Conservation (phyloP, 2,113 vertebrate genomes). For the Helogale parvula region DNA sequence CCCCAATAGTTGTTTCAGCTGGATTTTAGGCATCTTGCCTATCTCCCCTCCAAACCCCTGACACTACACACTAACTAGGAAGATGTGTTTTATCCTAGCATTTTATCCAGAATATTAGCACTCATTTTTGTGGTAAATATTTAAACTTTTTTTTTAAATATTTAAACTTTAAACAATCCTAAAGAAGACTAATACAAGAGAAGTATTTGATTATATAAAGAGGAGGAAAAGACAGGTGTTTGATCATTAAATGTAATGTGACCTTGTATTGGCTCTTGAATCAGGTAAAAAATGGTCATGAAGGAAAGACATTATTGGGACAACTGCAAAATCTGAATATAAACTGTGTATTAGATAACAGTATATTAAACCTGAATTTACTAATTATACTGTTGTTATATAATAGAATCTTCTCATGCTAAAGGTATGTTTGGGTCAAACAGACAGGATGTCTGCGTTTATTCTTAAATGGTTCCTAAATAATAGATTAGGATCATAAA, state of each 20-base stretch:
- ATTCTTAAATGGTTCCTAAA: neutral
- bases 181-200: neutral
- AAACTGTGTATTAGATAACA: neutral
- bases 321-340: neutral
- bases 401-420: neutral
- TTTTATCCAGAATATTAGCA: neutral
- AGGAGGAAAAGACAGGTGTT: neutral
- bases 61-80: neutral
- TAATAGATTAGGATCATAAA: neutral
- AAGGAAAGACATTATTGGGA: neutral
- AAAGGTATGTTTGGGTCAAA: neutral
- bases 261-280: neutral
- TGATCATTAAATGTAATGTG: slow-evolving; percentile 6
- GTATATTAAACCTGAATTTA: neutral
- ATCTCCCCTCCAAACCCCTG: neutral
- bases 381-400: neutral
- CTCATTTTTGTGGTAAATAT: neutral
- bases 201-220: neutral
- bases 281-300: neutral
- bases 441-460: neutral
- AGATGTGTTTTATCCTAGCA: neutral
- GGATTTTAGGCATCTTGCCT: neutral
- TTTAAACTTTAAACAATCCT: neutral
- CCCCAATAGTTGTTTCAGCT: neutral
- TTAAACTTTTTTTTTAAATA: neutral